phyloP scores from a whole-genome alignment of 2,113 vertebrate species.

The Cottus gobio region DNA sequence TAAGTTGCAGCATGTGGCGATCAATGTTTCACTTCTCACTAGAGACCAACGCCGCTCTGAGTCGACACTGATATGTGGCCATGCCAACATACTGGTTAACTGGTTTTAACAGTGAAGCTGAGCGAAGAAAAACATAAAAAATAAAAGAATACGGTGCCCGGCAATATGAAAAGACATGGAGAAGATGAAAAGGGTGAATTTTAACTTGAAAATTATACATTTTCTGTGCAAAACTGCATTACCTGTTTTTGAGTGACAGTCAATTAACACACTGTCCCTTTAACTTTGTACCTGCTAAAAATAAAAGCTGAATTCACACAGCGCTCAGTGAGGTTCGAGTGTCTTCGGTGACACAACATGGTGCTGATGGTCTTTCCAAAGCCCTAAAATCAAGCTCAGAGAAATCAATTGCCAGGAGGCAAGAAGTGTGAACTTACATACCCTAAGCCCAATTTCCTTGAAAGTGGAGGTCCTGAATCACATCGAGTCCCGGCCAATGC shows the following conservation, averaged over 20 bases:
- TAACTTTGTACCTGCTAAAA: neutral
- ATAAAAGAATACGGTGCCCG: no score
- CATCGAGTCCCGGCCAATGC: conserved; percentile 69
- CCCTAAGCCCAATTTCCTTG: conserved; percentile 79
- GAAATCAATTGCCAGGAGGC: conserved; percentile 77
- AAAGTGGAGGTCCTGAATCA: conserved; percentile 78
- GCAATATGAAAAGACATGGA: neutral
- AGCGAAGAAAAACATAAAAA: neutral
- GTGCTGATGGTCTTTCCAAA: conserved; percentile 44
- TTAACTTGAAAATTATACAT: neutral
- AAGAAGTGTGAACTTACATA: conserved; percentile 78
- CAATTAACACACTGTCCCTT: neutral
- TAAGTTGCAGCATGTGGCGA: conserved; percentile 6
- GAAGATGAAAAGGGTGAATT: neutral
- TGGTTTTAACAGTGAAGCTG: neutral
- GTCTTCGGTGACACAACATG: conserved; percentile 55
- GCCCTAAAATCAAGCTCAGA: conserved; percentile 63
- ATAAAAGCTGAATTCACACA: conserved; percentile 15
- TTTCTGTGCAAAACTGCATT: neutral
- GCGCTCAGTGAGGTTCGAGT: conserved; percentile 22
- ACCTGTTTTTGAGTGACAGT: neutral
- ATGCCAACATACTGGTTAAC: neutral
- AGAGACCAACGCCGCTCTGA: neutral
- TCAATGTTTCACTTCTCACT: neutral
- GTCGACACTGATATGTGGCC: neutral